Evolutionary conservation across 2,888 invertebrate species (phyloP).

Genomic region (Cecidostiba fungosa): DNA sequence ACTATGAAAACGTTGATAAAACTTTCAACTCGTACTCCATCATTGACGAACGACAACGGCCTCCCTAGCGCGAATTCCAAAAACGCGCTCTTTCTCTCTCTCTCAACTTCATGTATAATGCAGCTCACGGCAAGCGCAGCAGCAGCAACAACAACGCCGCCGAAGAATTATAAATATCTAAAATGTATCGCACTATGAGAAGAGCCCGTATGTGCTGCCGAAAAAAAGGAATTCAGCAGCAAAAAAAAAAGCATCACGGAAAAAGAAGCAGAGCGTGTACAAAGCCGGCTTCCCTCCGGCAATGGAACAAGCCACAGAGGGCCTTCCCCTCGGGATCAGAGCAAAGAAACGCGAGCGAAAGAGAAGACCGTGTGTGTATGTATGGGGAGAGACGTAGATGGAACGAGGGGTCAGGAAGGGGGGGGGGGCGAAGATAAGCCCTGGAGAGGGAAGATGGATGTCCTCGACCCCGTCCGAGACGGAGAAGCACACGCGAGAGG

Average conservation of each 20-base stretch:
- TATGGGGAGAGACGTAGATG: slow-evolving; percentile 37
- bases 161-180: slow-evolving; percentile 62
- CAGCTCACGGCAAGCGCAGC: slow-evolving; percentile 2
- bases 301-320: slow-evolving; percentile 74
- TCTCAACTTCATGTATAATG: slow-evolving; percentile 50
- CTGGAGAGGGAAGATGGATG: slow-evolving; percentile 78
- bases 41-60: slow-evolving; percentile 54
- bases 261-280: background rate
- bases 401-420: background rate
- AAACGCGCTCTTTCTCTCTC: slow-evolving; percentile 3
- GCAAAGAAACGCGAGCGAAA: slow-evolving; percentile 58
- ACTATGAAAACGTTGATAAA: slow-evolving; percentile 43
- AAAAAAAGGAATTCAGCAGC: slow-evolving; percentile 35
- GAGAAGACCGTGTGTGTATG: slow-evolving; percentile 14
- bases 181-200: slow-evolving; percentile 56
- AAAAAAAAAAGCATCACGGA: background rate
- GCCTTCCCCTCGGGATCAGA: slow-evolving; percentile 71
- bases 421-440: slow-evolving; percentile 68
- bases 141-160: slow-evolving; percentile 45
- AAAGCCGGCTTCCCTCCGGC: slow-evolving; percentile 71
- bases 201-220: slow-evolving; percentile 4
- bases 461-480: slow-evolving; percentile 77
- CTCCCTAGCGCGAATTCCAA: slow-evolving; percentile 29
- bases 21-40: slow-evolving; percentile 27
- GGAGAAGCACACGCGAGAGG: slow-evolving; percentile 68